Base-by-base conservation (phyloP, 1,140 invertebrate species). In the Drosophila chauvacae region DNA sequence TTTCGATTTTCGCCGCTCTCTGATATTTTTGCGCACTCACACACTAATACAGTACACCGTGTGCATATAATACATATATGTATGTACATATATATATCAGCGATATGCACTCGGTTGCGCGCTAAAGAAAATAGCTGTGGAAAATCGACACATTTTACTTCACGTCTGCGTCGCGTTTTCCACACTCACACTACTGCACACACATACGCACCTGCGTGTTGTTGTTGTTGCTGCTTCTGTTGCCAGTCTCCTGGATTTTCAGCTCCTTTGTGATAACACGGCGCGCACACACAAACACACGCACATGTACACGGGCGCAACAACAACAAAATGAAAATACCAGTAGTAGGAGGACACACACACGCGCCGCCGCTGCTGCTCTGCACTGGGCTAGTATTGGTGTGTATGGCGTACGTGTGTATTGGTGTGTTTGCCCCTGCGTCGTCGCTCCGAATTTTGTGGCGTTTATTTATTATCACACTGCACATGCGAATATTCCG, bases 161-260 rank as follows among this genome's bases (percentile, higher is more conserved):
- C 94, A 96, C 95, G 95, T 94, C 95, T 97, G 96, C 96, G 96
- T 97, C 64, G 57, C 60, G 48, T 35, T 56, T 14, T 13, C 16
- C 23, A 14, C n/a, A 50, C 53, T 58, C 41, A 65, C n/a, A 33
- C 53, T 26, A 11, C 47, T 16, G 42, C 58, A 61, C 58, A 57
- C 20, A 72, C 50, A 37, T 30, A 61, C 35, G 59, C 48, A 64
- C 33, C 26, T 77, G 48, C 23, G 44, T 71, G 42, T 14, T 58
- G 44, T 48, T 30, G 30, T 39, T 66, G 16, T 23, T 39, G 26
- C 20, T 66, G 56, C n/a, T 60, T 16, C 14, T 39, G 33, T 7
- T 9, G 18, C 13, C 48, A 13, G 50, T 39, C 53, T 55, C 53
- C 53, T 55, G 53, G 53, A 55, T 60, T 65, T 41, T 45, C 45